Evolutionary conservation across 2,797 vertebrate species (phyloP).

Genomic region (Sparidentex hasta): DNA sequence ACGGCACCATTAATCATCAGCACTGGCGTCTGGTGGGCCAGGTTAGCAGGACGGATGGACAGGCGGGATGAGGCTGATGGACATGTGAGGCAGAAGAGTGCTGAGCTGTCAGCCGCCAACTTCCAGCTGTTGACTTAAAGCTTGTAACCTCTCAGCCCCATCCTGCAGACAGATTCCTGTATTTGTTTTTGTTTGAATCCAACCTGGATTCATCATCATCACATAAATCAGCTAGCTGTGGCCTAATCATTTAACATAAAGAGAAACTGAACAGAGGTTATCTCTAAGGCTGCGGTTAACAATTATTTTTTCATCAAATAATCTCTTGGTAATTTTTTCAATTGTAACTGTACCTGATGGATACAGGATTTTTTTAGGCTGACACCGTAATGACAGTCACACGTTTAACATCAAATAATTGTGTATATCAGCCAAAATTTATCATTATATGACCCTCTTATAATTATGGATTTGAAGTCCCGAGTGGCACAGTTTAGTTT

Average conservation of each 20-base stretch:
- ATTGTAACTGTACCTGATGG: not conserved
- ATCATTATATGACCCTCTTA: too few species aligned
- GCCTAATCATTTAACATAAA: conserved; percentile 32
- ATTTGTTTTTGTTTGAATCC: conserved; percentile 64
- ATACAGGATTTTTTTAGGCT: not conserved
- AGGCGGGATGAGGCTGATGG: conserved; percentile 36
- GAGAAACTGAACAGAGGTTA: conserved; percentile 32
- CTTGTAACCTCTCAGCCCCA: conserved; percentile 41
- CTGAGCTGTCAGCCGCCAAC: conserved; percentile 33
- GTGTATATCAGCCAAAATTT: too few species aligned
- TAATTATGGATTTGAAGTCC: too few species aligned
- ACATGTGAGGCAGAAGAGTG: conserved; percentile 49
- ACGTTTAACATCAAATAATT: not conserved
- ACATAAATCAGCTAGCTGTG: conserved; percentile 45
- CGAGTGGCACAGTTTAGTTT: not conserved
- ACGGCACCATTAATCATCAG: conserved; percentile 57
- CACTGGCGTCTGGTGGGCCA: conserved; percentile 47
- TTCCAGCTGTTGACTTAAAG: conserved; percentile 53
- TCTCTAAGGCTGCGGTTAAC: conserved; percentile 3
- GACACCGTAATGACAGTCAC: too few species aligned
- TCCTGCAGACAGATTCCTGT: conserved; percentile 35
- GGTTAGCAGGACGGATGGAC: conserved; percentile 35
- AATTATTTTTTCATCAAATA: not conserved
- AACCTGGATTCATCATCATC: conserved; percentile 54
- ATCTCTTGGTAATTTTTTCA: not conserved